Percentiles rank a stretch among this genome's conserved stretches.
phyloP scores from a whole-genome alignment of 2,797 vertebrate species.

The Leuciscus waleckii region DNA sequence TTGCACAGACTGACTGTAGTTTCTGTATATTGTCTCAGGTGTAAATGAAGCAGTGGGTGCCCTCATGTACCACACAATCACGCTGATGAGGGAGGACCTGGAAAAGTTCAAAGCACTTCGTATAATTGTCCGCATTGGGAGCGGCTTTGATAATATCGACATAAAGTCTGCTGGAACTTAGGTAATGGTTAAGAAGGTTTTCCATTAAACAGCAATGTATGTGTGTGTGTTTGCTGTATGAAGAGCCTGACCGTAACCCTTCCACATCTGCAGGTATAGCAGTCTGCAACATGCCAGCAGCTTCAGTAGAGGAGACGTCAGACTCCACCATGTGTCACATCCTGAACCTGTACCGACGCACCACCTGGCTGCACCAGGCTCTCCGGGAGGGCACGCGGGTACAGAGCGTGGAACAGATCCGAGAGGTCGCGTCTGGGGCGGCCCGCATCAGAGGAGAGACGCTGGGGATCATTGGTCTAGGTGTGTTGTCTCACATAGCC shows the following conservation, averaged over 20 bases:
- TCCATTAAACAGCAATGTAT: background rate
- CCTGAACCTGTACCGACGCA: conserved; percentile 95
- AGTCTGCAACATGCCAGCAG: conserved; percentile 96
- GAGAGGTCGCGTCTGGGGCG: conserved; percentile 95
- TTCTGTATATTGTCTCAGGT: conserved; percentile 78
- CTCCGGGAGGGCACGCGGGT: conserved; percentile 94
- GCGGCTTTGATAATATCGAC: conserved; percentile 98
- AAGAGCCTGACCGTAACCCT: background rate
- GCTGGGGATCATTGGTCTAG: conserved; percentile 95
- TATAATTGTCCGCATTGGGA: conserved; percentile 96
- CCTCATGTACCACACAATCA: conserved; percentile 99
- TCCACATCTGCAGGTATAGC: conserved; percentile 85
- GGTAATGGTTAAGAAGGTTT: conserved; percentile 75
- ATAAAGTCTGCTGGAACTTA: conserved; percentile 96
- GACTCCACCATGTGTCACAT: conserved; percentile 98
- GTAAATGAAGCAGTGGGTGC: conserved; percentile 96
- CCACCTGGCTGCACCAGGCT: conserved; percentile 97
- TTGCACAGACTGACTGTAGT: background rate
- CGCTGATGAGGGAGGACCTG: conserved; percentile 95
- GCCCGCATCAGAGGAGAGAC: conserved; percentile 97
- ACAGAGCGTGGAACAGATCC: conserved; percentile 97
- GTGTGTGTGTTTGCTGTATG: conserved; percentile 17
- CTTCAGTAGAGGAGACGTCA: conserved; percentile 95
- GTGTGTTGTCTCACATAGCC: conserved; percentile 72
- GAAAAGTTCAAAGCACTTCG: conserved; percentile 98